These are phyloP conservation scores for Pammene aurita DNA, from an alignment of 2,888 invertebrate species.

Conservation along the genomic window DNA sequence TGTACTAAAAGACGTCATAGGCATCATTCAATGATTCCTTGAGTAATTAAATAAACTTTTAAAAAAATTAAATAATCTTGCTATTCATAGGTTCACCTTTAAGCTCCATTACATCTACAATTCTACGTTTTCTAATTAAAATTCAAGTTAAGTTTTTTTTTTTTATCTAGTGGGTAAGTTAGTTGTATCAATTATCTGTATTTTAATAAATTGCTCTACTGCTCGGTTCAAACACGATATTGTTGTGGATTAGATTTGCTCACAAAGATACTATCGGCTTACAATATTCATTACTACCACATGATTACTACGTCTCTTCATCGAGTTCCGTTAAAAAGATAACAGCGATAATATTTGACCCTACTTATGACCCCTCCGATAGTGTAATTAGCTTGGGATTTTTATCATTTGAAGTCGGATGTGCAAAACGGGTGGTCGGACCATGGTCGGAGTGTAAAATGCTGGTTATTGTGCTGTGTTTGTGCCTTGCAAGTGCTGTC, in stretches of 20 bases:
- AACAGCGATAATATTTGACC: slow-evolving; percentile 74
- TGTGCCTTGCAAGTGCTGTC: slow-evolving; percentile 64
- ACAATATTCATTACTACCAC: slow-evolving; percentile 61
- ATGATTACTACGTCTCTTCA: slow-evolving; percentile 55
- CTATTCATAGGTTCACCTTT: too few relatives aligned
- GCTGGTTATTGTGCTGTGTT: slow-evolving; percentile 70
- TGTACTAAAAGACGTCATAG: too few relatives aligned
- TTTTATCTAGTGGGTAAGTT: neutral
- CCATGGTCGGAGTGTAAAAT: slow-evolving; percentile 65
- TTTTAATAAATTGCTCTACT: slow-evolving; percentile 17
- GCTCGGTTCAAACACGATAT: neutral
- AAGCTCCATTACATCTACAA: too few relatives aligned
- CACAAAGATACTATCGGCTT: slow-evolving; percentile 49
- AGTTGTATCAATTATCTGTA: neutral
- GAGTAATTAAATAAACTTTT: too few relatives aligned
- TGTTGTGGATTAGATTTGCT: slow-evolving; percentile 37
- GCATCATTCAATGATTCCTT: too few relatives aligned
- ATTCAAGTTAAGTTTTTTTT: too few relatives aligned
- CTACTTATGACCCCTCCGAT: slow-evolving; percentile 63
- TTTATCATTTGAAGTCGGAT: slow-evolving; percentile 66
- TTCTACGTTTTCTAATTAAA: neutral
- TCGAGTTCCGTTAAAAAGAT: slow-evolving; percentile 56
- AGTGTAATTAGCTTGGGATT: slow-evolving; percentile 54
- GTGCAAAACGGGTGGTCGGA: slow-evolving; percentile 56
- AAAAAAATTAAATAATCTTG: too few relatives aligned